Conservation (phyloP, 2,888 invertebrate species). For the Timema cristinae region DNA sequence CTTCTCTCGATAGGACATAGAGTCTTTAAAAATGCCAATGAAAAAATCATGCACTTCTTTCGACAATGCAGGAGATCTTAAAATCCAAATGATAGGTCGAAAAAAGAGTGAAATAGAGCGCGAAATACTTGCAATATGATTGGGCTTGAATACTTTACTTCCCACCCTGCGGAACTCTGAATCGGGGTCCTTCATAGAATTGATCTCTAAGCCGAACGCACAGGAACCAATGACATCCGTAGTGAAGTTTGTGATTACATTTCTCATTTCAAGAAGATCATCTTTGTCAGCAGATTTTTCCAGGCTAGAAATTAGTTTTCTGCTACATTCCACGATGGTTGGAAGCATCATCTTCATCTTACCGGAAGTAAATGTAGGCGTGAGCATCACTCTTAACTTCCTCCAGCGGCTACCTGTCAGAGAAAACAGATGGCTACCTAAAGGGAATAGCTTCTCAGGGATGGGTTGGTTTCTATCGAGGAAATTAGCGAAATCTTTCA, state of each 20-base stretch:
- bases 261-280: slow-evolving; percentile 41
- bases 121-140: slow-evolving; percentile 37
- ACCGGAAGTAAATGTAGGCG: slow-evolving; percentile 30
- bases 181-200: slow-evolving; percentile 43
- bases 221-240: slow-evolving; percentile 50
- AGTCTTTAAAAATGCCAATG: slow-evolving; percentile 35
- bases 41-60: slow-evolving; percentile 47
- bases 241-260: slow-evolving; percentile 46
- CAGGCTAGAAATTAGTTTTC: slow-evolving; percentile 19
- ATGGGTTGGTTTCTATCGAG: slow-evolving; percentile 21
- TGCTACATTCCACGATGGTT: slow-evolving; percentile 22
- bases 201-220: slow-evolving; percentile 49
- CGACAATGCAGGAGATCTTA: not conserved
- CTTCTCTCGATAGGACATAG: slow-evolving; percentile 35
- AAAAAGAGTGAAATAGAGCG: slow-evolving; percentile 35
- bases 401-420: slow-evolving; percentile 25
- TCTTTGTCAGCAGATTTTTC: not conserved
- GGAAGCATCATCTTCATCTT: slow-evolving; percentile 30
- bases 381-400: slow-evolving; percentile 25
- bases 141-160: slow-evolving; percentile 40
- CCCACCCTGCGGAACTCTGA: slow-evolving; percentile 44
- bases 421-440: slow-evolving; percentile 27
- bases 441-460: slow-evolving; percentile 22
- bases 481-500: slow-evolving; percentile 27
- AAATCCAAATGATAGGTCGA: not conserved